These are phyloP conservation scores for Peromyscus eremicus DNA, from an alignment of 2,797 vertebrate species.

Conservation along the genomic window DNA sequence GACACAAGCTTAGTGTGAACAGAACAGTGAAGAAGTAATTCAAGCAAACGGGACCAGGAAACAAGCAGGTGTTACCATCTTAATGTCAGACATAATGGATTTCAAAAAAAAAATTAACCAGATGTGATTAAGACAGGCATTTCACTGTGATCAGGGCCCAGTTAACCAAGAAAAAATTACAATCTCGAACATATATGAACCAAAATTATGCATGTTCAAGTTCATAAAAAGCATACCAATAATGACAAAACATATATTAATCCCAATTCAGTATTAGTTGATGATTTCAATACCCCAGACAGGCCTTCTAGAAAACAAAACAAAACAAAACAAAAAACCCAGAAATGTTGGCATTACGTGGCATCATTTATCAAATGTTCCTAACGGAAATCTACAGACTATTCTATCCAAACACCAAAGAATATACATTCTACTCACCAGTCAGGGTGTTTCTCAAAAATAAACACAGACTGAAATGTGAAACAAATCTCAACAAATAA, in stretches of 20 bases:
- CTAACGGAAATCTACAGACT: background rate
- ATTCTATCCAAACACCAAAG: background rate
- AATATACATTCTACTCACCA: background rate
- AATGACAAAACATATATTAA: background rate
- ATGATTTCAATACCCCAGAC: background rate
- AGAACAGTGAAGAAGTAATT: background rate
- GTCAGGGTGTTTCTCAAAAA: background rate
- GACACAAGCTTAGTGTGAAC: background rate
- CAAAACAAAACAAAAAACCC: no score
- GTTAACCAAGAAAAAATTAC: background rate
- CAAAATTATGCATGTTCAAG: background rate
- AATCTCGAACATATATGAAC: background rate
- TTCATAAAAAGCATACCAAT: background rate
- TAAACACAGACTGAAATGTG: background rate
- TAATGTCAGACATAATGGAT: background rate
- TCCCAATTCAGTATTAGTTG: background rate
- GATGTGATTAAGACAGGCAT: background rate
- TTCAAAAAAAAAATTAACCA: background rate
- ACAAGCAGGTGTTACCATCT: background rate
- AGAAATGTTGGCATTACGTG: background rate
- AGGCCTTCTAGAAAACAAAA: background rate
- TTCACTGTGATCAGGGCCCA: background rate
- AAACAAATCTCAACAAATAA: background rate
- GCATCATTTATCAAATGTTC: background rate
- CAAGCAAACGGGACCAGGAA: background rate